phyloP scores from a whole-genome alignment of 2,888 invertebrate genomes.

The Sesia bembeciformis region DNA sequence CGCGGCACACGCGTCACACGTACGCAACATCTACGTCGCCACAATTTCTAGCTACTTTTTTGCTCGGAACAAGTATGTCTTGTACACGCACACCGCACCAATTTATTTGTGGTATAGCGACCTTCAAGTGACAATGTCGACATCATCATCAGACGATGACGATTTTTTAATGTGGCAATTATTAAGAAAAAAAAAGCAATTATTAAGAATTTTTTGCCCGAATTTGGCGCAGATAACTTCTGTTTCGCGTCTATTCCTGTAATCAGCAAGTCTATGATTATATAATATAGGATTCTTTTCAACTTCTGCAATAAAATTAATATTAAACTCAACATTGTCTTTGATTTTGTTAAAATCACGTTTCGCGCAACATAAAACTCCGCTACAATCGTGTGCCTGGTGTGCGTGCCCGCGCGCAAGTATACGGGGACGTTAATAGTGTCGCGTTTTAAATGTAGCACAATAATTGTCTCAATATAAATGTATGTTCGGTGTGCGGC shows the following conservation, averaged over 20 bases:
- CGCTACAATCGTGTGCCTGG: not conserved
- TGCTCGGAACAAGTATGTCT: no score
- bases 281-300: slow-evolving; percentile 4
- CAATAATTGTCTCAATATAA: not conserved
- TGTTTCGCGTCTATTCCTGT: slow-evolving; percentile 4
- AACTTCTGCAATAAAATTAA: slow-evolving; percentile 8
- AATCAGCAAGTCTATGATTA: slow-evolving; percentile 3
- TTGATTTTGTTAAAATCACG: not conserved
- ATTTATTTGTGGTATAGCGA: no score
- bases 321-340: slow-evolving; percentile 5
- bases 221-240: slow-evolving; percentile 1
- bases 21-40: no score
- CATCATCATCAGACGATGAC: no score
- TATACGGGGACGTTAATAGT: not conserved
- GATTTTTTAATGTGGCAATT: no score
- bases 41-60: no score
- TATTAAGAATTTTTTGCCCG: not conserved
- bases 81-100: no score
- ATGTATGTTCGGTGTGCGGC: not conserved
- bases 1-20: no score
- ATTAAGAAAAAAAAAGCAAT: no score
- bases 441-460: not conserved
- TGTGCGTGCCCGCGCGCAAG: not conserved
- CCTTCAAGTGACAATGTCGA: no score
- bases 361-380: not conserved